Evolutionary conservation across 2,113 vertebrate genomes (phyloP).

Genomic region (Lonchura striata): DNA sequence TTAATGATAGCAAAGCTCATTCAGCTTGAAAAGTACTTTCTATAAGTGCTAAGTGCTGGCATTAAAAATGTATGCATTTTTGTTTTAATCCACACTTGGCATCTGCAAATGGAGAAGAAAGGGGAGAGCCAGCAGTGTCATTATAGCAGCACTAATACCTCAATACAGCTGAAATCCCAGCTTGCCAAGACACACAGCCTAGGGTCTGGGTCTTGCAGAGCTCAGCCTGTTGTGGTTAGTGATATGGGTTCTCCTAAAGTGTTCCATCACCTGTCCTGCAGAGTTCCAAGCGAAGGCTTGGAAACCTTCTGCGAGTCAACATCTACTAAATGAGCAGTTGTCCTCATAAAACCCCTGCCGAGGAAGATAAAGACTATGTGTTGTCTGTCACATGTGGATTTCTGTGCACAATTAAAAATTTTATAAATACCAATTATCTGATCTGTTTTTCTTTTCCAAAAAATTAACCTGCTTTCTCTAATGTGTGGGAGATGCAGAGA

Average conservation of each 20-base stretch:
- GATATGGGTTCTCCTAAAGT: neutral
- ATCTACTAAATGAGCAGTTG: neutral
- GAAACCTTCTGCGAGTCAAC: neutral
- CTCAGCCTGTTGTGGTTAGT: neutral
- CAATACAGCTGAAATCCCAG: neutral
- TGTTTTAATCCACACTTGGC: neutral
- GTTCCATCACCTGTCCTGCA: neutral
- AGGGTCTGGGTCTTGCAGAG: neutral
- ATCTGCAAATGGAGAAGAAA: neutral
- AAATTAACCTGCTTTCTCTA: neutral
- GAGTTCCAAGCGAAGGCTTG: neutral
- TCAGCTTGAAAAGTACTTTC: slow-evolving; percentile 30
- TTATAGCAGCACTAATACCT: neutral
- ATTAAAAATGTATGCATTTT: slow-evolving; percentile 57
- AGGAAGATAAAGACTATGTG: neutral
- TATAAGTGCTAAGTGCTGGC: slow-evolving; percentile 23
- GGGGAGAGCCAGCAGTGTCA: neutral
- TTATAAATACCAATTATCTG: neutral
- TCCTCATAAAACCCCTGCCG: neutral
- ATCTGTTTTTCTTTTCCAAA: neutral
- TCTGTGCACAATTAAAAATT: neutral
- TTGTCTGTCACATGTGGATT: neutral
- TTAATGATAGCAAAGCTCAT: slow-evolving; percentile 38
- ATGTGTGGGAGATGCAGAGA: neutral
- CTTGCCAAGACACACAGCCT: neutral